Conservation (phyloP, 2,888 invertebrate genomes). For the Microctonus aethiopoides region DNA sequence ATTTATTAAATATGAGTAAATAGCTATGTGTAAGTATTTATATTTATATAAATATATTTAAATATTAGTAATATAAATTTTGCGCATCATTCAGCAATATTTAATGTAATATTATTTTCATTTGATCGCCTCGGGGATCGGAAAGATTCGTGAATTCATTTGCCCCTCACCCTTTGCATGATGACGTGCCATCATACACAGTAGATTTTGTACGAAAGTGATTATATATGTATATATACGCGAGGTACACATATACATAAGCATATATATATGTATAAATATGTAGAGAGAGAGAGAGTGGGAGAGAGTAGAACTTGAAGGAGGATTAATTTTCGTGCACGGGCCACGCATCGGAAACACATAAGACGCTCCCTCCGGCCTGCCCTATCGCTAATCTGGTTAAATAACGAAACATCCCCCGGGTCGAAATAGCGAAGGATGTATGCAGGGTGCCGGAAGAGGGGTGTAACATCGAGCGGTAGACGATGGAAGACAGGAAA, state of each 20-base stretch:
- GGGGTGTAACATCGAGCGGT: conserved; percentile 28
- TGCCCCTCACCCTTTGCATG: neutral
- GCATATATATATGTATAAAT: neutral
- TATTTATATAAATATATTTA: neutral
- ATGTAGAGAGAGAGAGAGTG: neutral
- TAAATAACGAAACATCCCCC: conserved; percentile 66
- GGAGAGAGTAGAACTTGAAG: conserved; percentile 43
- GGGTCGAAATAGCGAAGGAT: conserved; percentile 31
- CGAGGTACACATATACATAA: too few species aligned
- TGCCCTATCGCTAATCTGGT: conserved; percentile 65
- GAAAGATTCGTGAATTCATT: conserved; percentile 13
- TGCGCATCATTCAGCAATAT: conserved; percentile 9
- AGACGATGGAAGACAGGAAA: neutral
- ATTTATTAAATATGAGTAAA: too few species aligned
- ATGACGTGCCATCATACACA: neutral
- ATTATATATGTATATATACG: neutral
- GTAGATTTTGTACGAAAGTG: conserved; percentile 7
- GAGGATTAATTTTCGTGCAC: conserved; percentile 58
- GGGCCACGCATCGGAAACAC: conserved; percentile 59
- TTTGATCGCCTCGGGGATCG: conserved; percentile 34
- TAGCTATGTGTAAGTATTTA: too few species aligned
- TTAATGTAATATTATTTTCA: conserved; percentile 39
- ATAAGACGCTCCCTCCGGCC: conserved; percentile 59
- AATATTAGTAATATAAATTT: conserved; percentile 3
- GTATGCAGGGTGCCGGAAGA: conserved; percentile 34